Evolutionary conservation across 2,113 vertebrate genomes (phyloP).

Genomic region (Saguinus imperator): DNA sequence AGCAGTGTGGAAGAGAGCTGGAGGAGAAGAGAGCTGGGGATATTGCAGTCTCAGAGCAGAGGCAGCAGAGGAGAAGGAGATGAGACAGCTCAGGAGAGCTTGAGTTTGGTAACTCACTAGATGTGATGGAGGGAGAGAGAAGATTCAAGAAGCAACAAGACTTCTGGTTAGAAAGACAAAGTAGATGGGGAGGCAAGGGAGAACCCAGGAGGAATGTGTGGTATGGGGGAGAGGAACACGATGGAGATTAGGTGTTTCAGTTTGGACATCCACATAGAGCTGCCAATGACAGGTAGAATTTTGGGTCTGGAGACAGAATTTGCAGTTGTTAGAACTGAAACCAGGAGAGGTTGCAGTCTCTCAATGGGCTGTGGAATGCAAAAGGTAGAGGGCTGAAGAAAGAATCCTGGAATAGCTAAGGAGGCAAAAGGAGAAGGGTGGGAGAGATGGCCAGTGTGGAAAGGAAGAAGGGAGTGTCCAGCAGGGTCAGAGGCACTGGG

Average conservation of each 20-base stretch:
- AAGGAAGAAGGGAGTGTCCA: neutral
- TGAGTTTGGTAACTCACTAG: neutral
- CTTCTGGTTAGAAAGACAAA: neutral
- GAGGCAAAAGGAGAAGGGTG: neutral
- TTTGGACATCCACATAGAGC: neutral
- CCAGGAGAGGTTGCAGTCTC: neutral
- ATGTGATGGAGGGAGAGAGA: neutral
- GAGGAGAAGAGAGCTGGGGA: neutral
- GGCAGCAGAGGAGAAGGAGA: neutral
- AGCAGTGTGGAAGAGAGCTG: neutral
- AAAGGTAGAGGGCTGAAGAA: neutral
- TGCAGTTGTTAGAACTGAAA: neutral
- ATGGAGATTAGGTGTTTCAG: neutral
- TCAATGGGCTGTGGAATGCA: neutral
- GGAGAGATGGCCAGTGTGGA: neutral
- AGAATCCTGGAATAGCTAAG: neutral
- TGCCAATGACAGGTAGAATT: neutral
- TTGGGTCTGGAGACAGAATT: neutral
- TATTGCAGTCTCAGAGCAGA: neutral
- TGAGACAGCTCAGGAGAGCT: neutral
- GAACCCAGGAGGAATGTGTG: neutral
- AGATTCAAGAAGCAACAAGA: neutral
- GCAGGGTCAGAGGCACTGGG: neutral
- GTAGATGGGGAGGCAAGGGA: neutral
- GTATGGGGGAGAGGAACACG: neutral